Evolutionary conservation across 2,113 vertebrate species (phyloP), one percentile per base, ranked within the genome.

Genomic region (Columba livia): DNA sequence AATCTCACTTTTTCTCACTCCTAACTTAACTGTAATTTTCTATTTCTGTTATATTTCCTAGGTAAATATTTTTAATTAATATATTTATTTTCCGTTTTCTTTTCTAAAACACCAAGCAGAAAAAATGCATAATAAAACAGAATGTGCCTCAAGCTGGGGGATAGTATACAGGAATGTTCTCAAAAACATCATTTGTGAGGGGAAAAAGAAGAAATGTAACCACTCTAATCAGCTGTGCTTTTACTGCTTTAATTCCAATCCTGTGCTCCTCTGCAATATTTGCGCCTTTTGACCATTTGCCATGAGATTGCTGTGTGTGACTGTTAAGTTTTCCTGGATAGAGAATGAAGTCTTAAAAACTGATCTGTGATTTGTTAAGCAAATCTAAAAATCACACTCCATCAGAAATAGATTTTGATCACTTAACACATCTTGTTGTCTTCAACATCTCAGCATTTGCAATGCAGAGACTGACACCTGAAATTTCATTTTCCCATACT

Each of bases 71-170:
- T 32, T 74, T 67, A 18, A 51, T 2, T 4, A 47, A 34, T 44
- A 25, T 28, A 64, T 48, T 71, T 85, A 0, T 50, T 71, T 74
- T 50, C 21, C 82, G 5, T 60, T 88, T 69, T 71, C 15, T 36
- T 9, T 70, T 71, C 26, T 71, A 85, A 93, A 91, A 60, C 2
- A 5, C 14, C 62, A 9, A 36, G 1, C 2, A 54, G 18, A 34
- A 77, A 40, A 61, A 62, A 44, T 47, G 44, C 44, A 47, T 47
- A 11, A 3, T 16, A 57, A 73, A 89, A 15, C 3, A 42, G 7
- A 83, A 66, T 12, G 23, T 2, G 2, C 1, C 5, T 78, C 29
- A 53, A 13, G 17, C 31, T 58, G 6, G 3, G 13, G 4, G 4
- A 92, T 65, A 31, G 8, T 24, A 4, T n/a, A 66, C 20, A 85